Evolutionary conservation across 2,888 invertebrate genomes (phyloP).

Genomic region (Acronicta leporina): DNA sequence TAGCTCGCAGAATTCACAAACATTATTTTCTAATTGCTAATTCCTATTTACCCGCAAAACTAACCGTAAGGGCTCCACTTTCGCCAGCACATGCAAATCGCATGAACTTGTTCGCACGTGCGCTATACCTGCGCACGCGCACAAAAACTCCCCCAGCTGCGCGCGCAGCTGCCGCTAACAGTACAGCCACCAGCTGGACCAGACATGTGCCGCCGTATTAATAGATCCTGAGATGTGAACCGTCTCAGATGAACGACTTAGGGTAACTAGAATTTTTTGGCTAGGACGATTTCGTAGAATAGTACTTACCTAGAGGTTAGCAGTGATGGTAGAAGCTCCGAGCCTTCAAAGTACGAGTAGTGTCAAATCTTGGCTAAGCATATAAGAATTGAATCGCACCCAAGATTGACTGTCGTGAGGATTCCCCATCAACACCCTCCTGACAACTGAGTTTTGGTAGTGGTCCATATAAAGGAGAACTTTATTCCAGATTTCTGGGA

Average conservation of each 20-base stretch:
- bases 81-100: slow-evolving; percentile 56
- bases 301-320: neutral
- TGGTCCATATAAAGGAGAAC: too few species aligned
- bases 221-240: slow-evolving; percentile 51
- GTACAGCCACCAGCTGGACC: slow-evolving; percentile 58
- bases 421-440: too few species aligned
- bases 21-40: neutral
- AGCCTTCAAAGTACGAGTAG: too few species aligned
- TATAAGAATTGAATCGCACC: too few species aligned
- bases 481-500: too few species aligned
- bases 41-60: slow-evolving; percentile 7
- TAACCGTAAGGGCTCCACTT: slow-evolving; percentile 42
- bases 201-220: slow-evolving; percentile 49
- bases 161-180: slow-evolving; percentile 61
- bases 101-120: slow-evolving; percentile 60
- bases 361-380: too few species aligned
- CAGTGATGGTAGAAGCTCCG: neutral
- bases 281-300: neutral
- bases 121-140: slow-evolving; percentile 58
- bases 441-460: too few species aligned
- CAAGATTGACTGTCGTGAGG: too few species aligned
- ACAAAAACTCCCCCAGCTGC: slow-evolving; percentile 58
- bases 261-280: neutral
- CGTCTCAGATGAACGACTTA: slow-evolving; percentile 17
- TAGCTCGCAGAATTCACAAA: too few species aligned